Evolutionary conservation across 2,797 vertebrate species (phyloP).

Genomic region (Tarsius wallacei): DNA sequence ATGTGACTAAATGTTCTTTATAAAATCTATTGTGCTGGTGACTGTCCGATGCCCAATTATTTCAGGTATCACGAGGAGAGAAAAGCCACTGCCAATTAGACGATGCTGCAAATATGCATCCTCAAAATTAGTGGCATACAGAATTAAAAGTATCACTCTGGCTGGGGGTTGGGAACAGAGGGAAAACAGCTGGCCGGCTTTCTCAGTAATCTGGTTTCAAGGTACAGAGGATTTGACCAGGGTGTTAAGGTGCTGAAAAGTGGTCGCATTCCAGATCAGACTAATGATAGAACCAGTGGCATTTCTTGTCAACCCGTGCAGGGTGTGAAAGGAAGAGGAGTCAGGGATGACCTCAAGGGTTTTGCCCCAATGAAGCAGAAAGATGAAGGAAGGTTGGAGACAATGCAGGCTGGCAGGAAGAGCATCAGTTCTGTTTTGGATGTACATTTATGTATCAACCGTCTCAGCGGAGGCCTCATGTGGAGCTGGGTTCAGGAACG

Average conservation of each 20-base stretch:
- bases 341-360: not conserved
- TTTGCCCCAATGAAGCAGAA: accelerated
- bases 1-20: not conserved
- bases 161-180: not conserved
- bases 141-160: not conserved
- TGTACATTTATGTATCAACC: accelerated
- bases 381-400: not conserved
- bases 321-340: too few species aligned
- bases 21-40: not conserved
- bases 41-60: not conserved
- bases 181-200: accelerated
- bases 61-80: not conserved
- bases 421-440: not conserved
- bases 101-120: not conserved
- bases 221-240: not conserved
- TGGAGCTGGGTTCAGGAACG: not conserved
- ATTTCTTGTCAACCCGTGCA: too few species aligned
- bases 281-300: not conserved
- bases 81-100: not conserved
- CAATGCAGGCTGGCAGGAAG: not conserved
- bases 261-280: not conserved
- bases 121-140: not conserved
- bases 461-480: not conserved
- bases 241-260: accelerated
- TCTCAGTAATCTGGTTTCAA: not conserved